Base-by-base conservation (phyloP, 2,113 vertebrate genomes). In the Climacteris rufus region DNA sequence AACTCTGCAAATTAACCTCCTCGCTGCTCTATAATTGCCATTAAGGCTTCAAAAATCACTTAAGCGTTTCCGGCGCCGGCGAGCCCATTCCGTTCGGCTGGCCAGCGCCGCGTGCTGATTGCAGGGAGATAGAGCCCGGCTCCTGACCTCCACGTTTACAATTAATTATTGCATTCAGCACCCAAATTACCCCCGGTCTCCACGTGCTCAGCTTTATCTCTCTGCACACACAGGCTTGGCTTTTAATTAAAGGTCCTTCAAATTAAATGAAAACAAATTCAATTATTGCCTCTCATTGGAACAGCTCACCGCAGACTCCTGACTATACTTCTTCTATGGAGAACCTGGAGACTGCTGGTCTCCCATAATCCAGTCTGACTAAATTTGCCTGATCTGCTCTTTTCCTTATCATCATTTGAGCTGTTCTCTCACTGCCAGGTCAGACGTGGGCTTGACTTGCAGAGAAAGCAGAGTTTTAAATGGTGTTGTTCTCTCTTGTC, bases 181-280 rank as follows among this genome's bases (percentile, higher is more conserved):
- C 97, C 97, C 96, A 97, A 96, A 97, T 98, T 98, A 97, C 97
- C 97, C 97, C 96, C 31, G 66, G 95, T 96, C 95, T 97, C 90
- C 88, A 85, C 81, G 96, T 97, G 97, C 95, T 96, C 60, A 18
- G 96, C 97, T 98, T 98, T 98, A 98, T 98, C 98, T 98, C 98
- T 96, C 95, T 33, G 93, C 97, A 94, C 98, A 98, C 97, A 98
- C 97, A 94, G 94, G 91, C 94, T 96, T 97, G 96, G 96, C 98
- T 98, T 98, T 98, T 98, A 98, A 98, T 98, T 98, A 98, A 98
- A 98, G 97, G 97, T 93, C 97, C 97, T 98, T 97, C 97, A 98
- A 98, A 98, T 98, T 97, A 98, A 98, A 98, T 97, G 98, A 98
- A 98, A 98, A 98, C 98, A 98, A 98, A 98, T 98, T 98, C 97